A percentile compares a stretch with the other conserved stretches of the same genome.
Evolutionary conservation across 2,797 vertebrate genomes (phyloP).

Genomic region (Cetoscarus ocellatus): DNA sequence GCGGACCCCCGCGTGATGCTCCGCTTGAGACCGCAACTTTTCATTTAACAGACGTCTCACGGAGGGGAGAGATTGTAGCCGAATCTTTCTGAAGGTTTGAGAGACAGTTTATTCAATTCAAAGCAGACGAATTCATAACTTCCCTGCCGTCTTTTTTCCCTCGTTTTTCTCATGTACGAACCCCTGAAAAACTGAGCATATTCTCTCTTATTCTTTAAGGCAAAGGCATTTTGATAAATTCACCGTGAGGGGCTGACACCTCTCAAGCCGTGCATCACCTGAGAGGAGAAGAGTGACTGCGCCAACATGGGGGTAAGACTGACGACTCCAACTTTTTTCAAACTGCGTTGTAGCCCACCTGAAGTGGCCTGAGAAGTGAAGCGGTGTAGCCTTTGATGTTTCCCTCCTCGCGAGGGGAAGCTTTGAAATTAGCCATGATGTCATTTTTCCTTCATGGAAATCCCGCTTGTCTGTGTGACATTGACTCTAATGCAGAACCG

Average conservation of each 20-base stretch:
- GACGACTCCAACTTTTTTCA: constrained; percentile 62
- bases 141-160: constrained; percentile 35
- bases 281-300: constrained; percentile 83
- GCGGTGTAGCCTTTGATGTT: constrained; percentile 8
- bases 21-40: constrained; percentile 81
- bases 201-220: constrained; percentile 66
- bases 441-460: constrained; percentile 44
- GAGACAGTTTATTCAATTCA: constrained; percentile 48
- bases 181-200: constrained; percentile 44
- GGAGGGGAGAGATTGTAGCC: constrained; percentile 50
- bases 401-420: not conserved
- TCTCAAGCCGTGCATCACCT: constrained; percentile 85
- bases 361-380: constrained; percentile 68
- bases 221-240: constrained; percentile 69
- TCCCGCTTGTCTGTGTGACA: constrained; percentile 72
- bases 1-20: constrained; percentile 82
- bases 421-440: constrained; percentile 39
- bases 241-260: constrained; percentile 77
- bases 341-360: constrained; percentile 56
- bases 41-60: constrained; percentile 73
- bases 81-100: constrained; percentile 66
- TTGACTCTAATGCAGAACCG: constrained; percentile 82
- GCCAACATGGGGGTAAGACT: constrained; percentile 89
- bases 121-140: too few relatives aligned
- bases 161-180: constrained; percentile 33